Conservation (phyloP, 2,797 vertebrate genomes). For the Galagoides demidoff region DNA sequence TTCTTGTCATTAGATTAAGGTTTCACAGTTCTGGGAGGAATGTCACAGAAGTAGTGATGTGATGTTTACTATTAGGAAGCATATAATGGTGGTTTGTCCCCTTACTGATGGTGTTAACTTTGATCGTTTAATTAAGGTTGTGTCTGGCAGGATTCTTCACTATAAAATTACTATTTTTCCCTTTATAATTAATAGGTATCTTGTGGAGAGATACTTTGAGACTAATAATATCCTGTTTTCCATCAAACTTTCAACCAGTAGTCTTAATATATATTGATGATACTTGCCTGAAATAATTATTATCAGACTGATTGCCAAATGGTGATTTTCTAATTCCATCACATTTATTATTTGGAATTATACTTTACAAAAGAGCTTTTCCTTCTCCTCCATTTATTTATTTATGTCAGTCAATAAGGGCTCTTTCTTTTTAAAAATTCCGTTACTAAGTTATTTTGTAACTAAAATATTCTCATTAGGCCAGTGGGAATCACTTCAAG, state of each 20-base stretch:
- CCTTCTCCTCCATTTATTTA: background rate
- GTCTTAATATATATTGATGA: slow-evolving; percentile 55
- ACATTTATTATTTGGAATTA: slow-evolving; percentile 63
- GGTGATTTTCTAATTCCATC: slow-evolving; percentile 47
- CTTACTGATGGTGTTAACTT: slow-evolving; percentile 49
- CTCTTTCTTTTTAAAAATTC: background rate
- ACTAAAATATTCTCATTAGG: slow-evolving; percentile 7
- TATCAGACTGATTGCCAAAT: slow-evolving; percentile 24
- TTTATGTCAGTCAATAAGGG: slow-evolving; percentile 16
- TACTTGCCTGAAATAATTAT: slow-evolving; percentile 66
- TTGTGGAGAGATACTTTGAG: slow-evolving; percentile 45
- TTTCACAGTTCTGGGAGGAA: slow-evolving; percentile 53
- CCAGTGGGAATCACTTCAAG: slow-evolving; percentile 5
- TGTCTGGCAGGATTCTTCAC: slow-evolving; percentile 14
- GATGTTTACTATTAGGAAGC: background rate
- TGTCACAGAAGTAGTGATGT: slow-evolving; percentile 1
- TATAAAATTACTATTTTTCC: slow-evolving; percentile 60
- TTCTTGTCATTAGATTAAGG: slow-evolving; percentile 39
- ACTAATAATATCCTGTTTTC: slow-evolving; percentile 59
- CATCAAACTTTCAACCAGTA: slow-evolving; percentile 33
- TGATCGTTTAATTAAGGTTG: slow-evolving; percentile 55
- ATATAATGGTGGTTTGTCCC: slow-evolving; percentile 53
- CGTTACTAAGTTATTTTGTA: background rate
- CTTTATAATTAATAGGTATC: slow-evolving; percentile 57
- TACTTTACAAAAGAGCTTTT: background rate